Base-by-base conservation (phyloP, 2,797 vertebrate genomes). In the Notoglanidium macrostoma region DNA sequence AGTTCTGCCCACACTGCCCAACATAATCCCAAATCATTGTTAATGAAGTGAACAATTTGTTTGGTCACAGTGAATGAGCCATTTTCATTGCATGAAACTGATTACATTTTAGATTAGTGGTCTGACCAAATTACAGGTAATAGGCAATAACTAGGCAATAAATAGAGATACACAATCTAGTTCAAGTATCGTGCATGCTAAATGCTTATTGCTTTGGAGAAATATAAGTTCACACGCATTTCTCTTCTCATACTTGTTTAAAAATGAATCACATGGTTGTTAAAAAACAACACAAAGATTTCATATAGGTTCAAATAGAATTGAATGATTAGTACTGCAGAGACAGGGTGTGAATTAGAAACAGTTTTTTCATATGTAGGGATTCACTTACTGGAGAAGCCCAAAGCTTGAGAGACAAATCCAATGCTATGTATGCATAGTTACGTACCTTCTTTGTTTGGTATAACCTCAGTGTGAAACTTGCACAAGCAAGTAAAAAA, bases 121-220 rank as follows among this genome's bases (percentile, higher is more conserved):
- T 55, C n/a, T 21, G 76, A 15, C 17, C 51, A 57, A 35, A 57
- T 74, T 79, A 54, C 35, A 44, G 59, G 35, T 55, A 57, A 49
- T 77, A 40, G 26, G 57, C 32, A 79, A 68, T 78, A 79, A 40
- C 63, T 78, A 21, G 76, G 51, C 63, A n/a, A 80, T 67, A 26
- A 78, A 57, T 78, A 57, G 29, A 57, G 29, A 55, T 35, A 12
- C 17, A 54, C 6, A 57, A 21, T 55, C 15, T 57, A 21, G 17
- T 78, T 78, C 76, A 78, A 51, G 76, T 51, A n/a, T 51, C 26
- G 2, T 51, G 73, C 14, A 51, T 74, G 72, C 6, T 1, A 7
- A n/a, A 74, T 74, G 7, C 11, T 49, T 51, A 49, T 49, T 7
- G 11, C 51, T 51, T 51, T 51, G 46, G 7, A 9, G 1, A 32